phyloP scores from a whole-genome alignment of 2,797 vertebrate species.

The Caiman crocodilus region DNA sequence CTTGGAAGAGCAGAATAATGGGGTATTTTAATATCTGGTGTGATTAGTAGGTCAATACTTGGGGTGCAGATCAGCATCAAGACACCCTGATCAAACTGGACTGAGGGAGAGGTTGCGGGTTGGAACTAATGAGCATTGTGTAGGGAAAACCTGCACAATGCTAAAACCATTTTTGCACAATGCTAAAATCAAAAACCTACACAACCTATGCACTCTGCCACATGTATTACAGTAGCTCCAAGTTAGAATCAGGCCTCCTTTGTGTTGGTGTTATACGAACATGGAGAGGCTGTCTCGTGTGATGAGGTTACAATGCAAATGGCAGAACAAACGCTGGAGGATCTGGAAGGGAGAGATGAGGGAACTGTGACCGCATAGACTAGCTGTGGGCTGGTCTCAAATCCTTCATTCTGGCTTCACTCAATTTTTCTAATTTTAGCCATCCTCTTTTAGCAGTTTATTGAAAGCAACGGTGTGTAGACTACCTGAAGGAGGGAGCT shows the following conservation, averaged over 20 bases:
- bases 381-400: neutral
- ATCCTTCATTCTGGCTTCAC: neutral
- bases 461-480: neutral
- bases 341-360: neutral
- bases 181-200: neutral
- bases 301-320: neutral
- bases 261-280: neutral
- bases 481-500: neutral
- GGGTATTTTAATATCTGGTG: neutral
- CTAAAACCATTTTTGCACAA: too few relatives aligned
- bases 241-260: neutral
- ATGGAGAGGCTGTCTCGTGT: neutral
- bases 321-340: neutral
- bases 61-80: neutral
- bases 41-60: neutral
- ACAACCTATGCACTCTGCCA: neutral
- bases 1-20: neutral
- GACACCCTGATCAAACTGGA: neutral
- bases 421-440: neutral
- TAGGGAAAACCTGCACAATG: neutral
- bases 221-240: neutral
- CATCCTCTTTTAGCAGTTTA: rapidly evolving
- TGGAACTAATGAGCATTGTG: neutral
- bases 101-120: neutral
- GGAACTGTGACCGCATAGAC: neutral